Evolutionary conservation across 2,888 invertebrate species (phyloP).

Genomic region (Gastrophysa polygoni): DNA sequence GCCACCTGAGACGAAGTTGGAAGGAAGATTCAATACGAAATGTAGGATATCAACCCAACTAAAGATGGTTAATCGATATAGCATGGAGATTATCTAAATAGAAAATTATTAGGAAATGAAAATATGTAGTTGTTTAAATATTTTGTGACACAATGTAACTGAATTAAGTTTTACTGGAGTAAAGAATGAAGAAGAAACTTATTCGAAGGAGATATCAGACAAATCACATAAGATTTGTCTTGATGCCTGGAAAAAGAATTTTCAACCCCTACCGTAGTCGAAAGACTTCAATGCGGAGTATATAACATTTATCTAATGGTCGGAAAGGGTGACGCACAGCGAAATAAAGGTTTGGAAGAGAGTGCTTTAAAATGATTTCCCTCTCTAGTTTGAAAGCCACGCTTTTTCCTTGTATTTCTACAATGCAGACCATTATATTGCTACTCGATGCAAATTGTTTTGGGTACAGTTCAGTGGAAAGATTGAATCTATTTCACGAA

Average conservation of each 20-base stretch:
- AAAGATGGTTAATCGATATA: no score
- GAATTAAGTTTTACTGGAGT: no score
- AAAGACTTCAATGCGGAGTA: constrained; percentile 37
- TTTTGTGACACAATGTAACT: no score
- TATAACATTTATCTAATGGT: constrained; percentile 51
- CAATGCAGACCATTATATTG: constrained; percentile 48
- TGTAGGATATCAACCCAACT: no score
- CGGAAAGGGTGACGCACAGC: constrained; percentile 46
- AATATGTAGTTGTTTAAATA: no score
- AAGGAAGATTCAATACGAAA: no score
- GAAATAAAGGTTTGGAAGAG: constrained; percentile 49
- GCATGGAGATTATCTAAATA: no score
- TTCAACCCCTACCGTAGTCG: constrained; percentile 6
- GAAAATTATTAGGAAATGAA: no score
- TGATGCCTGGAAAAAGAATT: neutral
- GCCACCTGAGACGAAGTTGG: no score
- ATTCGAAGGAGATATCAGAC: neutral
- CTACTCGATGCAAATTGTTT: constrained; percentile 54
- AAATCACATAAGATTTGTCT: neutral
- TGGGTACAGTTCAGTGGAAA: constrained; percentile 39
- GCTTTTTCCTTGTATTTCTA: constrained; percentile 53
- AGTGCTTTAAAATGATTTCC: constrained; percentile 52
- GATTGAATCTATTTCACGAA: neutral
- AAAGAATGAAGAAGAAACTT: neutral
- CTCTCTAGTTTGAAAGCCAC: constrained; percentile 50